Percentiles rank a stretch among this genome's conserved stretches.
Evolutionary conservation across 2,797 vertebrate species (phyloP).

Genomic region (Enteromius anoplus): DNA sequence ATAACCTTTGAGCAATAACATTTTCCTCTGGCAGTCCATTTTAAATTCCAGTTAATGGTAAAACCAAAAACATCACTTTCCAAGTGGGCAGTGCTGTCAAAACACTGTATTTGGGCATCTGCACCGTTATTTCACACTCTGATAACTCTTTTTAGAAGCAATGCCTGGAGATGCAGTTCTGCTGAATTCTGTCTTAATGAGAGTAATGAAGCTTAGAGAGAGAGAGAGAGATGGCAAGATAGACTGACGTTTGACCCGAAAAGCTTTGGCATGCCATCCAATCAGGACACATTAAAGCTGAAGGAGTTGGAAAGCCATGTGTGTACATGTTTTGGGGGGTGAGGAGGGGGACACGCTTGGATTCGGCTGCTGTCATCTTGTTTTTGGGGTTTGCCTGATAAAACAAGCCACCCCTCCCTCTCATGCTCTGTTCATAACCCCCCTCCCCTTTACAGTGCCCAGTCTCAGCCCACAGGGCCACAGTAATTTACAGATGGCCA

Average conservation of each 20-base stretch:
- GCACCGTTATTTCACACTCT: constrained; percentile 35
- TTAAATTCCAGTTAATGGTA: not conserved
- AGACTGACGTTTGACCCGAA: constrained; percentile 33
- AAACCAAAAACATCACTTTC: constrained; percentile 16
- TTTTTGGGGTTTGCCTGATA: constrained; percentile 43
- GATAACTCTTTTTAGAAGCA: constrained; percentile 48
- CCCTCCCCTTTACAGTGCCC: constrained; percentile 20
- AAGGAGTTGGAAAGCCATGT: constrained; percentile 29
- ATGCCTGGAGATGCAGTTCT: constrained; percentile 28
- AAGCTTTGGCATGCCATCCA: constrained; percentile 28
- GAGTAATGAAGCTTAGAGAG: constrained; percentile 38
- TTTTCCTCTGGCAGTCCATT: not conserved
- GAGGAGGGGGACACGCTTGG: not conserved
- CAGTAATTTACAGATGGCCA: constrained; percentile 61
- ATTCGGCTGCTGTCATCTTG: constrained; percentile 10
- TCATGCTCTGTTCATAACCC: constrained; percentile 1
- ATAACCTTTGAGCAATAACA: not conserved
- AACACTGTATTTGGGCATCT: constrained; percentile 17
- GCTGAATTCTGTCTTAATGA: constrained; percentile 36
- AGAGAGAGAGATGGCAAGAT: constrained; percentile 32
- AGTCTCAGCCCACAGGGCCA: constrained; percentile 15
- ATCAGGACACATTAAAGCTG: constrained; percentile 43
- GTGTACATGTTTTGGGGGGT: constrained; percentile 8
- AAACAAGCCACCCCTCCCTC: constrained; percentile 21
- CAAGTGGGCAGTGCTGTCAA: not conserved